Base-by-base conservation (phyloP, 35 echinoderm and acorn worm genomes). In the Diadema setosum region DNA sequence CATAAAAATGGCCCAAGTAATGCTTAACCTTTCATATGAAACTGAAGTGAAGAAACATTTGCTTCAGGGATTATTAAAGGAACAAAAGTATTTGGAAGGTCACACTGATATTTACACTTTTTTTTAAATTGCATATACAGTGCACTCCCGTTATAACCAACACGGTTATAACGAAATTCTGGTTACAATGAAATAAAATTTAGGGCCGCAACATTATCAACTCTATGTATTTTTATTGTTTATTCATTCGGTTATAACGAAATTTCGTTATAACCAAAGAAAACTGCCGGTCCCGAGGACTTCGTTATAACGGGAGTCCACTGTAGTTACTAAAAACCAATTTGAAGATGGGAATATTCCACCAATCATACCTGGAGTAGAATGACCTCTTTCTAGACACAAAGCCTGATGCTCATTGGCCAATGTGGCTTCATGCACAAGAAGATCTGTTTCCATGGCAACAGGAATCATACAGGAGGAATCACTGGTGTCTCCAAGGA, bases 391-490 rank as follows among this genome's bases (percentile, higher is more conserved):
- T 30, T 45, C 48, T 14, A 86, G 21, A 65, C 93, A 94, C 49
- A 61, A 46, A 67, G 90, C 87, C 18, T 52, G 46, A 67, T 65
- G 50, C 46, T 90, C 93, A 90, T 94, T 81, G 7, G 90, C 88
- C 20, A 94, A 43, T 0, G 87, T 90, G 15, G 93, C 83, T 58
- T 94, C 93, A 82, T 94, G 93, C 0, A 94, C 82, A 29, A 94
- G 48, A 32, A 94, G 31, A 24, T 94, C 93, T 70, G 88, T 83
- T 86, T 94, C 57, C 70, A 44, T 61, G n/a, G 88, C 81, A 48
- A 94, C 48, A 20, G 83, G 9, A 33, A 82, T 65, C 9, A 90
- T 90, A 42, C 44, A 21, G 30, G 87, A 90, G 31, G 83, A 85
- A 42, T 89, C 87, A 20, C 45, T 76, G 0, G 93, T 94, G 75